A percentile compares a stretch with the other conserved stretches of the same genome.
These are phyloP conservation scores for Cyanoramphus novaezelandiae DNA, from an alignment of 2,113 vertebrate species.

Conservation along the genomic window DNA sequence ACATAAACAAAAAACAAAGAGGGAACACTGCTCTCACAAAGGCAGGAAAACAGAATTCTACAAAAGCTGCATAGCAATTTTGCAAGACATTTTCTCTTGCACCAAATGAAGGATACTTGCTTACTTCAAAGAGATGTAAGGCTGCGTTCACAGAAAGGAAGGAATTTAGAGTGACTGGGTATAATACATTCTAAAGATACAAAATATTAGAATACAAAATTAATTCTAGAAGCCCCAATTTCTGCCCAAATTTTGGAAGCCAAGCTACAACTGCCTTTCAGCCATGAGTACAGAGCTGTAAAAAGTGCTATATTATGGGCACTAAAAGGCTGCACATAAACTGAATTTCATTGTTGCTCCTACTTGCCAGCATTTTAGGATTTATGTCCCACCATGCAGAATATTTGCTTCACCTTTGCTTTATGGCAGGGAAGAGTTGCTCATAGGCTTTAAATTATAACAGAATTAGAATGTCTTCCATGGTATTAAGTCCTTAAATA, in stretches of 20 bases:
- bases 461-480: neutral
- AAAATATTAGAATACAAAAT: neutral
- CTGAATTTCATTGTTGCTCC: neutral
- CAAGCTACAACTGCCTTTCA: neutral
- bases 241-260: neutral
- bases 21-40: neutral
- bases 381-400: neutral
- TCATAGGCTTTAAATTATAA: neutral
- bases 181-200: neutral
- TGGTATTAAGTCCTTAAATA: neutral
- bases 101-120: neutral
- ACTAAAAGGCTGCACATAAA: neutral
- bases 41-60: neutral
- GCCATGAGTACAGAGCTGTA: neutral
- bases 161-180: neutral
- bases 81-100: neutral
- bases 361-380: neutral
- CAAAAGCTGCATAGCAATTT: neutral
- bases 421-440: neutral
- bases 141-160: neutral
- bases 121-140: neutral
- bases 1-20: neutral
- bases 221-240: neutral
- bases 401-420: constrained; percentile 6
- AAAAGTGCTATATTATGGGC: neutral